phyloP scores from a whole-genome alignment of 1,140 invertebrate species.

The Lepidurus couesii region DNA sequence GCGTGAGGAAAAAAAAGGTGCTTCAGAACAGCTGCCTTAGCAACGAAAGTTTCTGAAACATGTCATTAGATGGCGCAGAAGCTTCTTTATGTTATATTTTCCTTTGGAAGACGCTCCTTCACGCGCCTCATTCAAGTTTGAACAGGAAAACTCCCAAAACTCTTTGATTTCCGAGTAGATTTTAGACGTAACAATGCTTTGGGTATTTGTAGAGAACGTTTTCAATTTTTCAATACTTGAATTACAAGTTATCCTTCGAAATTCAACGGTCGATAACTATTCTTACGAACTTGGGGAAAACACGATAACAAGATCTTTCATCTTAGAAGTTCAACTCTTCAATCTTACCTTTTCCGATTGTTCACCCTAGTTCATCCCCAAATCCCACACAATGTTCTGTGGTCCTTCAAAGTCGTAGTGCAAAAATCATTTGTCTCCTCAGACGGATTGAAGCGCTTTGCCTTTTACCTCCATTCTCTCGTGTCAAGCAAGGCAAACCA shows the following conservation, averaged over 20 bases:
- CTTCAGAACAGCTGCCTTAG: too few relatives aligned
- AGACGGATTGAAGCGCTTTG: neutral
- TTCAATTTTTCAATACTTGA: neutral
- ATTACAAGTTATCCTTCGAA: neutral
- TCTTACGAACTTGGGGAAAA: neutral
- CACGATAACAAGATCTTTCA: neutral
- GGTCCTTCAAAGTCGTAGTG: neutral
- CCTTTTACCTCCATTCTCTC: neutral
- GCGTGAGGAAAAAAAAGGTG: neutral
- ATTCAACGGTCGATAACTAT: neutral
- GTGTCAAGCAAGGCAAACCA: neutral
- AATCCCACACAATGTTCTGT: neutral
- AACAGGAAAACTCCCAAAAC: too few relatives aligned
- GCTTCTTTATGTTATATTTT: too few relatives aligned
- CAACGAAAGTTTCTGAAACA: too few relatives aligned
- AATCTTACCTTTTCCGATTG: neutral
- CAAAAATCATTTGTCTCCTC: neutral
- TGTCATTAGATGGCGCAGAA: too few relatives aligned
- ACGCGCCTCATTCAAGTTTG: too few relatives aligned
- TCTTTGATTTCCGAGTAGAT: too few relatives aligned
- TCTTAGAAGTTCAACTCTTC: neutral
- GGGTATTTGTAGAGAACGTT: neutral
- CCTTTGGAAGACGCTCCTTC: too few relatives aligned
- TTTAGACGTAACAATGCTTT: too few relatives aligned
- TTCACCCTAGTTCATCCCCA: neutral